Percentiles rank a stretch among this genome's conserved stretches.
These are phyloP conservation scores for Jaculus jaculus DNA, from an alignment of 2,113 vertebrate species.

Conservation along the genomic window DNA sequence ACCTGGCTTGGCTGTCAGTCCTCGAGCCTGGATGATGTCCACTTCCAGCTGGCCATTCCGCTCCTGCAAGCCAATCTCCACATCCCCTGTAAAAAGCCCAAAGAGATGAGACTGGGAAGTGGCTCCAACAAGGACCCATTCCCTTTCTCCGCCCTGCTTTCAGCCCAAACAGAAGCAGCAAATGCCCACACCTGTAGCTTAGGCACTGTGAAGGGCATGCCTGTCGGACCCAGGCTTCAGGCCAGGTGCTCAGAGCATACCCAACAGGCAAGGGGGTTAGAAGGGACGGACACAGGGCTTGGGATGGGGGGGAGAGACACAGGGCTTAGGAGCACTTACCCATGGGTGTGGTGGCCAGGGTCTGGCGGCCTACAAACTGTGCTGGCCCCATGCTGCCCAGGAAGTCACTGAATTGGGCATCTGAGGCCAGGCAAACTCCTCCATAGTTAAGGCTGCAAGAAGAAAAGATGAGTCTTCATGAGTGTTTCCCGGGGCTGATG, in stretches of 20 bases:
- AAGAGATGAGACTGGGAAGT: background rate
- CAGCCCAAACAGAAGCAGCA: background rate
- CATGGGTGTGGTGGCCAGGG: slow-evolving; percentile 98
- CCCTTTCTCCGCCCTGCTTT: background rate
- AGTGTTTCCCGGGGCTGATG: background rate
- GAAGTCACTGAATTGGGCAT: slow-evolving; percentile 97
- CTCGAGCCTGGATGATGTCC: slow-evolving; percentile 97
- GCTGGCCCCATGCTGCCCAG: slow-evolving; percentile 98
- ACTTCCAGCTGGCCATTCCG: slow-evolving; percentile 97
- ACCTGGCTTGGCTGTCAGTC: slow-evolving; percentile 95
- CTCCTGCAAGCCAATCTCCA: slow-evolving; percentile 96
- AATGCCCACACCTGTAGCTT: background rate
- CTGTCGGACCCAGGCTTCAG: background rate
- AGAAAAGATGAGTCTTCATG: slow-evolving; percentile 25
- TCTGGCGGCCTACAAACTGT: slow-evolving; percentile 97
- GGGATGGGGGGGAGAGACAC: background rate
- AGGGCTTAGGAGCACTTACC: slow-evolving; percentile 86
- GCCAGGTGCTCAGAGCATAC: background rate
- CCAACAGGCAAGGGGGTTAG: background rate
- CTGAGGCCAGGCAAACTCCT: slow-evolving; percentile 95
- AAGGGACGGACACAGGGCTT: background rate
- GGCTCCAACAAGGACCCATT: background rate
- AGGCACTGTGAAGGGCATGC: background rate
- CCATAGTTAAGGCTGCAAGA: slow-evolving; percentile 95
- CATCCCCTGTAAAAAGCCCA: slow-evolving; percentile 88